A percentile compares a stretch with the other conserved stretches of the same genome.
phyloP scores from a whole-genome alignment of 1,140 invertebrate genomes.

The Berghia stephanieae region DNA sequence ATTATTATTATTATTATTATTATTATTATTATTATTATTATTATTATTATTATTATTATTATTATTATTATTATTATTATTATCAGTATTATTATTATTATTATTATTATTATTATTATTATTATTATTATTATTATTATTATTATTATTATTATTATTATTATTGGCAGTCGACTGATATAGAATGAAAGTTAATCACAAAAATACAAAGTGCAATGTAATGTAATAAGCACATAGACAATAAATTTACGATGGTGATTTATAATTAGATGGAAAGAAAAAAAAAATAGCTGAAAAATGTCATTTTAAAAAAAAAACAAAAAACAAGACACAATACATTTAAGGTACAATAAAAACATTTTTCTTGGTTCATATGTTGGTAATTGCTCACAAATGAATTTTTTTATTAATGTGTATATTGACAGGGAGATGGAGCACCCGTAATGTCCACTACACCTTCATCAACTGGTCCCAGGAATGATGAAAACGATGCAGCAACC shows the following conservation, averaged over 20 bases:
- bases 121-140: too few relatives aligned
- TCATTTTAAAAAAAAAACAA: not conserved
- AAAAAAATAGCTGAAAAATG: not conserved
- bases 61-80: too few relatives aligned
- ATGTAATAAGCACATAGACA: not conserved
- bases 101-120: too few relatives aligned
- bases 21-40: too few relatives aligned
- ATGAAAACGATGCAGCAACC: constrained; percentile 27
- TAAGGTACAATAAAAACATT: not conserved
- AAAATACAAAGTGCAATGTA: not conserved
- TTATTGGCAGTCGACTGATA: too few relatives aligned
- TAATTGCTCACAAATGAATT: not conserved
- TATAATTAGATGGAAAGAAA: not conserved
- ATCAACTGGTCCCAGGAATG: constrained; percentile 12
- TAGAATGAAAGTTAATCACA: not conserved
- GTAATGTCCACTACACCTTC: not conserved
- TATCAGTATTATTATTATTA: too few relatives aligned
- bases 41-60: too few relatives aligned
- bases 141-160: too few relatives aligned
- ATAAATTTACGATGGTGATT: not conserved
- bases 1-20: too few relatives aligned
- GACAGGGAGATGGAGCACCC: constrained; percentile 52
- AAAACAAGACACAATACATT: not conserved
- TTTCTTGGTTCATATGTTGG: constrained; percentile 71
- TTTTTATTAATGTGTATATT: constrained; percentile 11